A percentile compares a stretch with the other conserved stretches of the same genome.
Conservation (phyloP, 2,888 invertebrate species). For the Chironomus tentans region DNA sequence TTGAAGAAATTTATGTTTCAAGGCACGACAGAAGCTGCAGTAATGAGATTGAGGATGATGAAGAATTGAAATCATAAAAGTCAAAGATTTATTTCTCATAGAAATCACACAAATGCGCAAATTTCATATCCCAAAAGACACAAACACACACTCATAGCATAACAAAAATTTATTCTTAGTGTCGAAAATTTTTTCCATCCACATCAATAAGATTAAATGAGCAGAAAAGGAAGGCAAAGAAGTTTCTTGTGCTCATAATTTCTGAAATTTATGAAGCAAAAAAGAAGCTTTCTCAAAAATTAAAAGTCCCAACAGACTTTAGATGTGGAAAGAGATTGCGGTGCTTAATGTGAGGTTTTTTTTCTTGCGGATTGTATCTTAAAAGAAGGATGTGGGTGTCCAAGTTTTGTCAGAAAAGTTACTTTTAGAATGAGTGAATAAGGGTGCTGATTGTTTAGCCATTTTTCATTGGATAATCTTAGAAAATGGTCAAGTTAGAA, state of each 20-base stretch:
- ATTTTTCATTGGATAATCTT: too few species aligned
- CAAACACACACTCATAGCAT: too few species aligned
- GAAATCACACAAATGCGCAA: too few species aligned
- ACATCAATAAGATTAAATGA: neutral
- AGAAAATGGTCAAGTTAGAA: too few species aligned
- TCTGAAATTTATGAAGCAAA: neutral
- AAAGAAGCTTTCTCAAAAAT: neutral
- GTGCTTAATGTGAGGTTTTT: neutral
- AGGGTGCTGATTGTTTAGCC: too few species aligned
- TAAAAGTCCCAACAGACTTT: neutral
- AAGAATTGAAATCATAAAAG: too few species aligned
- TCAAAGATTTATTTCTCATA: too few species aligned
- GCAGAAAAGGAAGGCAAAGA: neutral
- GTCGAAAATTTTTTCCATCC: neutral
- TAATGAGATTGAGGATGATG: neutral
- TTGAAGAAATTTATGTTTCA: neutral
- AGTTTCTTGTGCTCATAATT: constrained; percentile 3
- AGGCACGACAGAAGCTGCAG: neutral
- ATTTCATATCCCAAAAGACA: too few species aligned
- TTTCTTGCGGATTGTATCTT: neutral
- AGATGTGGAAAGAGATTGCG: neutral
- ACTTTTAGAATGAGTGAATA: too few species aligned
- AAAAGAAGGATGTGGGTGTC: too few species aligned
- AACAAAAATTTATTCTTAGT: neutral
- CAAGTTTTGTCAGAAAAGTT: too few species aligned